Evolutionary conservation across 2,888 invertebrate species (phyloP), one percentile per base, ranked within the genome.

Genomic region (Agrotis ipsilon): DNA sequence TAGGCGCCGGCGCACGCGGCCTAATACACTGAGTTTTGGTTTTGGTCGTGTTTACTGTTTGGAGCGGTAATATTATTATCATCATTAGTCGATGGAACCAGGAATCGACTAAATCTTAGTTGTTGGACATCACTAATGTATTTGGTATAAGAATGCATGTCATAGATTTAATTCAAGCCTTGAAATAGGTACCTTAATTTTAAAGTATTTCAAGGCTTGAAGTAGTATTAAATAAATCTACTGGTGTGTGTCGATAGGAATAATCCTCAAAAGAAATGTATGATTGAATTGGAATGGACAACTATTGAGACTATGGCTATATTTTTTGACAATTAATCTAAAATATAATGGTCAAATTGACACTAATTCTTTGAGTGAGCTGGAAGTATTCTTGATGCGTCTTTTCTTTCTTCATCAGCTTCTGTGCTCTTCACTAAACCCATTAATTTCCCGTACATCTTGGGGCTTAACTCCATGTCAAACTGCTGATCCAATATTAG

Each of bases 1-100:
- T 32, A 65, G 69, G 79, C 77, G 82, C 78, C 68, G 67, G 77
- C 74, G 69, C 80, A 60, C 64, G 58, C 55, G 32, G n/a, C 32
- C 27, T 75, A 54, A 59, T 64, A 77, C 18, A 59, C 68, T 46
- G 63, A 69, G 45, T 78, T 75, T 55, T 65, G 58, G 1, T 11
- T 39, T 39, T 16, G 45, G 45, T 58, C 48, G 52, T 69, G 59
- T 70, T 61, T 67, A 65, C 46, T 76, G 46, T 75, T 54, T 57
- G 18, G 24, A 27, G 45, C 27, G 21, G 16, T 39, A 39, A 9
- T 32, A 27, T 0, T 27, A 27, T 5, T 27, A 32, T 67, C 27
- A 45, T 51, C 48, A 59, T 70, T 71, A 73, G 52, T 61, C 18
- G 18, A 55, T 49, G 43, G 24, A 60, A 48, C n/a, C 32, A 59